A percentile compares a stretch with the other conserved stretches of the same genome.
These are phyloP conservation scores for Antigone vipio DNA, from an alignment of 2,113 vertebrate species.

Conservation along the genomic window DNA sequence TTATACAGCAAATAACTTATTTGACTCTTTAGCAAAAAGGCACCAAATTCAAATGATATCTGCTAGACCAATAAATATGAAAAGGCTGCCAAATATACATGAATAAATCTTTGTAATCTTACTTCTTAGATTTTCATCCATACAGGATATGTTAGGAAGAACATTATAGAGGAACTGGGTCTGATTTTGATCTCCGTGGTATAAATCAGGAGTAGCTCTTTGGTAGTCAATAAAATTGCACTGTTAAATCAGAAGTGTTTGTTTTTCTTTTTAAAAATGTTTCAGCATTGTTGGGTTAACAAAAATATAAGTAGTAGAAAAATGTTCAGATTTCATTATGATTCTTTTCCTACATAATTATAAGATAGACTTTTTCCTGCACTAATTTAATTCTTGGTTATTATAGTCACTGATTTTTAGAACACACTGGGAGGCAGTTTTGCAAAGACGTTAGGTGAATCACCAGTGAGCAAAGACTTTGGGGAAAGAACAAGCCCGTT, in stretches of 20 bases:
- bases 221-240: conserved; percentile 14
- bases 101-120: conserved; percentile 41
- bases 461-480: neutral
- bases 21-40: conserved; percentile 34
- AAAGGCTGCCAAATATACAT: neutral
- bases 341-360: neutral
- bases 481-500: neutral
- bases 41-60: conserved; percentile 45
- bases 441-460: neutral
- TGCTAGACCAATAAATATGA: conserved; percentile 13
- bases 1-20: conserved; percentile 45
- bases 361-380: neutral
- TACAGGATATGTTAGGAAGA: neutral
- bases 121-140: conserved; percentile 16
- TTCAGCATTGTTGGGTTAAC: neutral
- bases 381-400: conserved; percentile 8
- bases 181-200: conserved; percentile 46
- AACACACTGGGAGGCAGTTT: neutral
- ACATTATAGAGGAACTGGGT: neutral
- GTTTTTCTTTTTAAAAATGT: neutral
- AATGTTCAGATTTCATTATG: neutral
- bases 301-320: neutral
- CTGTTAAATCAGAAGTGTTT: conserved; percentile 10
- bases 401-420: neutral
- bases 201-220: conserved; percentile 39